Conservation (phyloP, 2,797 vertebrate species). For the Ceyx erithaca region DNA sequence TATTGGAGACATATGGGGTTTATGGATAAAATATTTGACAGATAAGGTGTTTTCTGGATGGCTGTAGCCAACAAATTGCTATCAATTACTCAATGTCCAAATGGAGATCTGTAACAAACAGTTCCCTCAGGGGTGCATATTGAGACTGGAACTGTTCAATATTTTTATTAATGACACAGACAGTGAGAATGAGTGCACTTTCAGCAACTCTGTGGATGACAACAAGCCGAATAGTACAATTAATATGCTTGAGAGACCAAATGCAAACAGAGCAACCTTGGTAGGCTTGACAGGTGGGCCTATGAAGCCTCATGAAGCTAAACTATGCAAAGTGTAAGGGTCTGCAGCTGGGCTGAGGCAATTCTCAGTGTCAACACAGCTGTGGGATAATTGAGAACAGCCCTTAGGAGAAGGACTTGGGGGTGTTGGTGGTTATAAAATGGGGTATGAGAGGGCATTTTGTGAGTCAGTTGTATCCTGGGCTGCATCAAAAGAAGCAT, state of each 20-base stretch:
- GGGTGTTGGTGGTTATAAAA: not conserved
- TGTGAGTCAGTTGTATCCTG: not conserved
- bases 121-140: rapidly evolving
- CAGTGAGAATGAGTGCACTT: not conserved
- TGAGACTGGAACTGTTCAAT: not conserved
- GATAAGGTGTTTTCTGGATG: not conserved
- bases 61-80: not conserved
- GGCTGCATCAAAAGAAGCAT: not conserved
- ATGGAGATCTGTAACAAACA: not conserved
- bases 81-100: not conserved
- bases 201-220: not conserved
- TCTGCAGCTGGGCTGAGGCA: not conserved
- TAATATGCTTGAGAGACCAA: not conserved
- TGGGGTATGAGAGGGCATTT: rapidly evolving
- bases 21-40: not conserved
- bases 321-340: not conserved
- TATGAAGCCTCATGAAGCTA: not conserved
- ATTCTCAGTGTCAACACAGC: no score
- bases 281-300: not conserved
- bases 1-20: not conserved
- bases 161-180: not conserved
- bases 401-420: not conserved
- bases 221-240: not conserved
- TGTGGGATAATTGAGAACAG: not conserved
- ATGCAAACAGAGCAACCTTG: not conserved